Evolutionary conservation across 2,888 invertebrate species (phyloP).

Genomic region (Cynaeus angustus): DNA sequence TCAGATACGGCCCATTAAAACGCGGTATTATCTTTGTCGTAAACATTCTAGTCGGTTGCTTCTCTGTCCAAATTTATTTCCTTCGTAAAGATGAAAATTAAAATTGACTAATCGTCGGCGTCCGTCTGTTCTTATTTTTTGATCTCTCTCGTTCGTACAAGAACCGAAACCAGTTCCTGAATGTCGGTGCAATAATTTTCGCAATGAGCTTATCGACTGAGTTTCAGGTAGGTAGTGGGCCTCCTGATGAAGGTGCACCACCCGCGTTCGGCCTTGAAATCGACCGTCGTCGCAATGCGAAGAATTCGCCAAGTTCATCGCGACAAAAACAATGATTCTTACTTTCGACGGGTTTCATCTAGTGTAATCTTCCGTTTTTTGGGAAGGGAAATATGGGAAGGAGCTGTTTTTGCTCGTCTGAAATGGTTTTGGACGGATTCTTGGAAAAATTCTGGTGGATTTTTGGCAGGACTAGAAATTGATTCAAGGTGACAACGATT

Average conservation of each 20-base stretch:
- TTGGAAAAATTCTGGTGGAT: no score
- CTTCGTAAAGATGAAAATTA: constrained; percentile 10
- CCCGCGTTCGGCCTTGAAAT: constrained; percentile 69
- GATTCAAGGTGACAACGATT: no score
- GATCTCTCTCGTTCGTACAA: constrained; percentile 2
- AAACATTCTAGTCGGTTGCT: constrained; percentile 11
- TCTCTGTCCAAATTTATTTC: constrained; percentile 11
- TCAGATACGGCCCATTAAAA: constrained; percentile 7
- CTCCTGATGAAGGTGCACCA: constrained; percentile 68
- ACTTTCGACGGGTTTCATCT: constrained; percentile 4
- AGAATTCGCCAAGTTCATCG: constrained; percentile 64
- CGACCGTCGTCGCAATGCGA: constrained; percentile 63
- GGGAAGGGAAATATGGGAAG: background rate
- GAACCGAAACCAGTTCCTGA: constrained; percentile 41
- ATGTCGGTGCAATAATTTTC: constrained; percentile 53
- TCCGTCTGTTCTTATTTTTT: constrained; percentile 12
- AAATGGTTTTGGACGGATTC: background rate
- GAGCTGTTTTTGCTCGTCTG: background rate
- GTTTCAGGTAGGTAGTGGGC: constrained; percentile 66
- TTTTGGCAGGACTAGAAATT: no score
- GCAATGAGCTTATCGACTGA: constrained; percentile 58
- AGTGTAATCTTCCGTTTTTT: constrained; percentile 7
- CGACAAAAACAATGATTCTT: constrained; percentile 62
- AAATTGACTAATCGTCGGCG: constrained; percentile 24
- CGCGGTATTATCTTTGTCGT: constrained; percentile 20